Evolutionary conservation across 1,140 invertebrate genomes (phyloP).

Genomic region (Maconellicoccus hirsutus): DNA sequence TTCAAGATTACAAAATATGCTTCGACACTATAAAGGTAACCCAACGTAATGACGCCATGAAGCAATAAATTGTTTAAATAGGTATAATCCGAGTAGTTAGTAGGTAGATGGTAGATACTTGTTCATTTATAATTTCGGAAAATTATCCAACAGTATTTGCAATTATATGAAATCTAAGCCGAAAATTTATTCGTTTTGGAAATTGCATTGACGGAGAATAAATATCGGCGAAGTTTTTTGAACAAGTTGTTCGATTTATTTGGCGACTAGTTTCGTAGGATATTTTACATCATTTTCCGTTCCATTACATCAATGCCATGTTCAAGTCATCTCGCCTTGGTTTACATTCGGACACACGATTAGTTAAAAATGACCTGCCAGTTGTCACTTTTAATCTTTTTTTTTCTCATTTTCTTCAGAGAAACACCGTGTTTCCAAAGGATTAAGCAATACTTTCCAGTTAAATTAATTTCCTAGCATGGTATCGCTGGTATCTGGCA

Average conservation of each 20-base stretch:
- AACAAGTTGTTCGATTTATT: not conserved
- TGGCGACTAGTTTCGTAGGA: not conserved
- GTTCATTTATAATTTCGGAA: no score
- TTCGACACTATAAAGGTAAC: no score
- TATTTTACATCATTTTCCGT: not conserved
- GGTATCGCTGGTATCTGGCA: not conserved
- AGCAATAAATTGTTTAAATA: no score
- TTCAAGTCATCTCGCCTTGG: not conserved
- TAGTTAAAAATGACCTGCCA: constrained; percentile 8
- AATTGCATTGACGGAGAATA: no score
- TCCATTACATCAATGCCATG: not conserved
- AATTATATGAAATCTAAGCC: no score
- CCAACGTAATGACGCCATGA: no score
- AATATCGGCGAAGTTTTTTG: no score
- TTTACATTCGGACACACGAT: not conserved
- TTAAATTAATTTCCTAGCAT: not conserved
- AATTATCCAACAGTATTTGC: no score
- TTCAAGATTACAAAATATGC: no score
- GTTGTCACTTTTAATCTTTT: constrained; percentile 4
- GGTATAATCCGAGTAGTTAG: no score
- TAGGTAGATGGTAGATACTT: no score
- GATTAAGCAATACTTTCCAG: constrained; percentile 3
- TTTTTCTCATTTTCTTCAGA: not conserved
- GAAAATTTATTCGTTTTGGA: no score
- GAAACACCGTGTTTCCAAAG: not conserved